Conservation (phyloP, 2,888 invertebrate species). For the Chalcosyrphus nemorum region DNA sequence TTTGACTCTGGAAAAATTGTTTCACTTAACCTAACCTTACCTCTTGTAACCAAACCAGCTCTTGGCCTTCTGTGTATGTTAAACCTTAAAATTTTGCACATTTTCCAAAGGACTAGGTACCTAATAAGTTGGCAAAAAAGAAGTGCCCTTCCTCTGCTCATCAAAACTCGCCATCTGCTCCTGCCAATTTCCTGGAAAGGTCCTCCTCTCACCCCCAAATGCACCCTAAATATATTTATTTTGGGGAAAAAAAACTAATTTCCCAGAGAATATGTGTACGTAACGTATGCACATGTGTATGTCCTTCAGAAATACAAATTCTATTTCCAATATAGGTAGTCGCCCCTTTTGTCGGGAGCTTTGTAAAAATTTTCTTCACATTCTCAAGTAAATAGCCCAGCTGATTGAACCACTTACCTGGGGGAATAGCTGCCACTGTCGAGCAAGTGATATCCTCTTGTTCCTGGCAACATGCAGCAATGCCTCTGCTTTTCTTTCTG, state of each 20-base stretch:
- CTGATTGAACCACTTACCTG: constrained; percentile 34
- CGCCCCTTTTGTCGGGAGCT: background rate
- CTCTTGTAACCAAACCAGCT: background rate
- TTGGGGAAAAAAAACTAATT: constrained; percentile 10
- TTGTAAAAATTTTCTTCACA: background rate
- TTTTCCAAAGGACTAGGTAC: too few species aligned
- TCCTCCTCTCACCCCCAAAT: background rate
- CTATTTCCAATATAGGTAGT: background rate
- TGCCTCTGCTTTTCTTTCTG: background rate
- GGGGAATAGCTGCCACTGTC: constrained; percentile 13
- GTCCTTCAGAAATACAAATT: background rate
- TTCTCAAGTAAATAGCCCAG: constrained; percentile 22
- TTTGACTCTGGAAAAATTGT: too few species aligned
- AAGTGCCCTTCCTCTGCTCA: background rate
- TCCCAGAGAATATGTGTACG: background rate
- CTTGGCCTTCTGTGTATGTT: too few species aligned
- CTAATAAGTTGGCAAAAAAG: background rate
- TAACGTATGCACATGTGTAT: background rate
- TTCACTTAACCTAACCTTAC: background rate
- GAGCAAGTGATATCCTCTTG: background rate
- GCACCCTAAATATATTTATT: background rate
- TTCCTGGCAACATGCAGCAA: background rate
- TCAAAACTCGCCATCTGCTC: background rate
- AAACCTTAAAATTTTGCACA: background rate
- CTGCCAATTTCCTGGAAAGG: background rate